Percentiles rank a stretch among this genome's conserved stretches.
Conservation (phyloP, 2,888 invertebrate species). For the Leptinotarsa juncta region DNA sequence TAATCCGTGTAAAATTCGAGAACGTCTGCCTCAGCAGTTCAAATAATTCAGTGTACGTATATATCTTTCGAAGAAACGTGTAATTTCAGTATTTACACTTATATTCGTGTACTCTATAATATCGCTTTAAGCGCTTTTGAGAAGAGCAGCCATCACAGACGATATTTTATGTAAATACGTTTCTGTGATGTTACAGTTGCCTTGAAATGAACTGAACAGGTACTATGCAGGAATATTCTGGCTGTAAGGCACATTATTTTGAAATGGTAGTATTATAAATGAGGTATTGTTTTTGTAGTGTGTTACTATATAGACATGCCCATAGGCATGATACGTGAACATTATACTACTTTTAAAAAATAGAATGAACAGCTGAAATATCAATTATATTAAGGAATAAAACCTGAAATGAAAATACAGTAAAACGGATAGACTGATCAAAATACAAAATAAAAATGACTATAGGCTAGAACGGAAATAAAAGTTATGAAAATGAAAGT, state of each 20-base stretch:
- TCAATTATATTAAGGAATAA: no score
- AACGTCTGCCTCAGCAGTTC: neutral
- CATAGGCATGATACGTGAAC: no score
- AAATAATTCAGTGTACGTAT: neutral
- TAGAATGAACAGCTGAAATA: no score
- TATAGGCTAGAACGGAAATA: no score
- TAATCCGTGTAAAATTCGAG: neutral
- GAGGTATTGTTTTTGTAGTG: no score
- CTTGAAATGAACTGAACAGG: neutral
- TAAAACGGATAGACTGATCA: no score
- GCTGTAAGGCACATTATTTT: neutral
- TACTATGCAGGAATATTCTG: neutral
- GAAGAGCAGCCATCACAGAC: conserved; percentile 3
- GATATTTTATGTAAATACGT: conserved; percentile 12
- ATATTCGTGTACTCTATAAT: conserved; percentile 1
- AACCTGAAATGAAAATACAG: no score
- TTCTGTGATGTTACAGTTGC: conserved; percentile 4
- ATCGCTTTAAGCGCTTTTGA: neutral
- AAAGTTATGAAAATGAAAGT: no score
- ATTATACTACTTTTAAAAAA: no score
- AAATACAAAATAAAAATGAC: no score
- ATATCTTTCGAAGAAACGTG: neutral
- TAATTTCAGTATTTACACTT: conserved; percentile 5
- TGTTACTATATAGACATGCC: no score
- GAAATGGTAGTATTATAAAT: no score